Conservation (phyloP, 2,888 invertebrate species). For the Amphipoea lucens region DNA sequence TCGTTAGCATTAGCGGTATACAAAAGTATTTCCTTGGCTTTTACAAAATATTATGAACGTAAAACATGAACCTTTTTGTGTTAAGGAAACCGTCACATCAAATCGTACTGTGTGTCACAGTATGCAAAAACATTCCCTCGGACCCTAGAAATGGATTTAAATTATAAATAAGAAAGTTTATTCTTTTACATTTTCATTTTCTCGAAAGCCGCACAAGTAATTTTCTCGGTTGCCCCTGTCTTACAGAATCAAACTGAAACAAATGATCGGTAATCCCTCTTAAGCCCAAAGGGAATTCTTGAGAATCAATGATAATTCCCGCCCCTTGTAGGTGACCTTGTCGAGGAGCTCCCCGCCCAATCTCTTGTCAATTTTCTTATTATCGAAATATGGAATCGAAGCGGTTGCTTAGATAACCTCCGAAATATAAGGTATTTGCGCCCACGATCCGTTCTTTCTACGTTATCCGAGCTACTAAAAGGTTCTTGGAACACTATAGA, state of each 20-base stretch:
- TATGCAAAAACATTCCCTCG: constrained; percentile 43
- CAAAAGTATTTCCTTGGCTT: background rate
- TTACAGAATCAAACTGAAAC: constrained; percentile 67
- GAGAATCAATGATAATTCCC: constrained; percentile 67
- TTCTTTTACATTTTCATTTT: constrained; percentile 54
- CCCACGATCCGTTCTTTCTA: constrained; percentile 54
- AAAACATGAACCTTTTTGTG: constrained; percentile 1
- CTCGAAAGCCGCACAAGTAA: constrained; percentile 49
- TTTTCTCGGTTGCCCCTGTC: constrained; percentile 57
- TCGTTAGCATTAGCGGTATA: background rate
- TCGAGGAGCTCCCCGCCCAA: constrained; percentile 56
- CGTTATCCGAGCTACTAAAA: constrained; percentile 25
- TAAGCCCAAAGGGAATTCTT: constrained; percentile 64
- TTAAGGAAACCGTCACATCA: constrained; percentile 17
- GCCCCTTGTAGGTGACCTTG: constrained; percentile 63
- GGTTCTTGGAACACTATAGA: constrained; percentile 43
- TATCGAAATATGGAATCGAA: constrained; percentile 69
- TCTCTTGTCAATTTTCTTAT: constrained; percentile 74
- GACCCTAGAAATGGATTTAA: constrained; percentile 37
- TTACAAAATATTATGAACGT: background rate
- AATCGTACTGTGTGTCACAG: constrained; percentile 4
- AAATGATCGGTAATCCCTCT: constrained; percentile 71
- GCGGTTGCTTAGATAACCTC: constrained; percentile 53
- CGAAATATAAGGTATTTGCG: constrained; percentile 56
- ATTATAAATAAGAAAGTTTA: constrained; percentile 42